Evolutionary conservation across 2,888 invertebrate genomes (phyloP).

Genomic region (Hypomecis punctinalis): DNA sequence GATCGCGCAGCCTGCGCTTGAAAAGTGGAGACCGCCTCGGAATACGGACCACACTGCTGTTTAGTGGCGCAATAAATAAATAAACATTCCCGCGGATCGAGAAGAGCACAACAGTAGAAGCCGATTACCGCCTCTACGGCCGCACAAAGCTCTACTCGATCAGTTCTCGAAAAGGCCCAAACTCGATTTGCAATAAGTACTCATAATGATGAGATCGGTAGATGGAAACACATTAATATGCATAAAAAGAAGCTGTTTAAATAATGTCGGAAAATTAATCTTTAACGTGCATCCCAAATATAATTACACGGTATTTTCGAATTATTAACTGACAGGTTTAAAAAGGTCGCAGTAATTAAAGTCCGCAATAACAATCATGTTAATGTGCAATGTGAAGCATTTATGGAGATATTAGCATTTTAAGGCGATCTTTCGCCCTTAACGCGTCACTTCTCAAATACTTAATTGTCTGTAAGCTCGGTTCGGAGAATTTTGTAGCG

Average conservation of each 20-base stretch:
- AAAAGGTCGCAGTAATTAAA: constrained; percentile 79
- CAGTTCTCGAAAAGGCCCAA: constrained; percentile 25
- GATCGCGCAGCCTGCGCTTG: constrained; percentile 73
- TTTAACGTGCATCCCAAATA: constrained; percentile 63
- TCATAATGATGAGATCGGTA: constrained; percentile 22
- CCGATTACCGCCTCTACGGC: constrained; percentile 38
- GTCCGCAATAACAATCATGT: constrained; percentile 69
- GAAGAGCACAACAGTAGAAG: constrained; percentile 40
- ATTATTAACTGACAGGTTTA: constrained; percentile 65
- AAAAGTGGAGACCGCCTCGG: constrained; percentile 78
- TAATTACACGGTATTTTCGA: constrained; percentile 69
- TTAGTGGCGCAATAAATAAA: constrained; percentile 77
- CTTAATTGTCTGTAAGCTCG: constrained; percentile 54
- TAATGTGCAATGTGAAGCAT: constrained; percentile 65
- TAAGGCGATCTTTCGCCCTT: constrained; percentile 58
- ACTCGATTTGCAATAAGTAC: constrained; percentile 25
- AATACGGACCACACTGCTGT: constrained; percentile 76
- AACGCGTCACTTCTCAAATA: constrained; percentile 58
- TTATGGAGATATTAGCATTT: constrained; percentile 67
- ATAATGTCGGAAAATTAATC: constrained; percentile 50
- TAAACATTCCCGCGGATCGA: constrained; percentile 56
- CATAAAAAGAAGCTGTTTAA: constrained; percentile 33
- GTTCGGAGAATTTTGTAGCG: constrained; percentile 50
- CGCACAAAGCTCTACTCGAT: constrained; percentile 31
- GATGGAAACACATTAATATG: constrained; percentile 27